Evolutionary conservation across 2,113 vertebrate species (phyloP), one percentile per base, ranked within the genome.

Genomic region (Pachycephala philippinensis): DNA sequence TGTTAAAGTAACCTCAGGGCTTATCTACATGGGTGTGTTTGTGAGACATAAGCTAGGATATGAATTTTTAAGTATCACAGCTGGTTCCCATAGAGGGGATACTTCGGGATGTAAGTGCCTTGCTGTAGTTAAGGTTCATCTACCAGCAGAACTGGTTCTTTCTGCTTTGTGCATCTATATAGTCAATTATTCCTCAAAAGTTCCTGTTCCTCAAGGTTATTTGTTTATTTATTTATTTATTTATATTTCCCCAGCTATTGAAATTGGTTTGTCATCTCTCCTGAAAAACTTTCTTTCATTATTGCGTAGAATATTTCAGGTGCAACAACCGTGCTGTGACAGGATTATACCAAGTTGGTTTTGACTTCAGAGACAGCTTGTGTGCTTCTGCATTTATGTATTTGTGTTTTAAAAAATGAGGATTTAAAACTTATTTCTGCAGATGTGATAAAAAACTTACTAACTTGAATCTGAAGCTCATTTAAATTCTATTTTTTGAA

Each of bases 1-100:
- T 72, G 66, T 85, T 89, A 83, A 91, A 94, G 63, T 85, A 84
- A 96, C 84, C 89, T 69, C 78, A 61, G 91, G 82, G 83, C 63
- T 94, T 94, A 80, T 93, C 85, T 83, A 31, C 83, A 70, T 39
- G 54, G 45, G 18, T 69, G 28, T 70, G 49, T 64, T 95, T 92
- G 63, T 61, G 83, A 95, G 42, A 45, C 89, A 81, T 89, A 92
- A 95, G 68, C 42, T 74, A 65, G 86, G 54, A 54, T 89, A 90
- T 88, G 71, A 93, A 95, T 96, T 95, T 96, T 97, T 94, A 90
- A 96, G 92, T 59, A 78, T 47, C 75, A 57, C 76, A 93, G 76
- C 76, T 93, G 74, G 65, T 60, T 88, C 27, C 54, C 47, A 81
- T 30, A 63, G 72, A 81, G 30, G 45, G 7, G 17, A 33, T 77